A percentile compares a stretch with the other conserved stretches of the same genome.
Conservation (phyloP, 2,113 vertebrate genomes). For the Anarhynchus alexandrinus region DNA sequence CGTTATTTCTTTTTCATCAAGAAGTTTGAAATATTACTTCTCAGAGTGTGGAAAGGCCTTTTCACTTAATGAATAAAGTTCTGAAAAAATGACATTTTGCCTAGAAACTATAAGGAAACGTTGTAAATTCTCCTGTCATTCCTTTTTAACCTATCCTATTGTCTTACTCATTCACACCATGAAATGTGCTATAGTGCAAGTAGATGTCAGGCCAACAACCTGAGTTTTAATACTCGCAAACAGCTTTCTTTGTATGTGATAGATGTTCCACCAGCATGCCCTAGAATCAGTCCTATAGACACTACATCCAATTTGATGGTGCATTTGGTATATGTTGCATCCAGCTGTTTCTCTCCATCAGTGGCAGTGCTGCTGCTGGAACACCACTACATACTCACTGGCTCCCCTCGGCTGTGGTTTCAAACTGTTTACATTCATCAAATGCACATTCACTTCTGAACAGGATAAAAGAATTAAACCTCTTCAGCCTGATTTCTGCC, state of each 20-base stretch:
- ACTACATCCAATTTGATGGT: not conserved
- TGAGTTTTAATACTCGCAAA: not conserved
- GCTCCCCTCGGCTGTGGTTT: not conserved
- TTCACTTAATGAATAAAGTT: not conserved
- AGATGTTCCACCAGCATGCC: not conserved
- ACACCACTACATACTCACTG: not conserved
- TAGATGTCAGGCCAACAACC: not conserved
- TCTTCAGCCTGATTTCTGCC: not conserved
- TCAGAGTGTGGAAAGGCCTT: not conserved
- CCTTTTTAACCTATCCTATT: not conserved
- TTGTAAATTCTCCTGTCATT: not conserved
- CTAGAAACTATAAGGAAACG: not conserved
- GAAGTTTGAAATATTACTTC: not conserved
- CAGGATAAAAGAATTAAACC: not conserved
- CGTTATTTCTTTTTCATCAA: not conserved
- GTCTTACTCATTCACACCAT: not conserved
- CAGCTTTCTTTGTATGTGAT: not conserved
- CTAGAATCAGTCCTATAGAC: not conserved
- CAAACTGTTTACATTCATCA: not conserved
- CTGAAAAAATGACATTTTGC: not conserved
- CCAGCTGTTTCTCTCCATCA: not conserved
- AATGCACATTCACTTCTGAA: not conserved
- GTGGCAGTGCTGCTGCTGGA: not conserved
- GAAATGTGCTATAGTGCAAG: not conserved
- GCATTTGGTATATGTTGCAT: not conserved